Conservation (phyloP, 1,140 invertebrate species). For the Dendrolimus kikuchii region DNA sequence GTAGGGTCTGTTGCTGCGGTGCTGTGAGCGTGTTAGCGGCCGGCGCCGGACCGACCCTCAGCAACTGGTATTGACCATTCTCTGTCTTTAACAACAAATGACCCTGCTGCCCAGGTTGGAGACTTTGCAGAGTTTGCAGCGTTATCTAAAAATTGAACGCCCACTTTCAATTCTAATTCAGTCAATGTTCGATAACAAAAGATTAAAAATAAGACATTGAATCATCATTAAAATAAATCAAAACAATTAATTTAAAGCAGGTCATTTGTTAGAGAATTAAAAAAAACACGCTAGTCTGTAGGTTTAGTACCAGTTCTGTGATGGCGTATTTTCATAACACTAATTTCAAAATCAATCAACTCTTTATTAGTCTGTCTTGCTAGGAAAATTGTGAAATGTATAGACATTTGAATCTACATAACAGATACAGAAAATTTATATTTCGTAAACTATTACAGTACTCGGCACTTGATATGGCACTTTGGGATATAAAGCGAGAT, state of each 20-base stretch:
- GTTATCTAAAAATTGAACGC: slow-evolving; percentile 80
- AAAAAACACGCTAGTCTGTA: slow-evolving; percentile 6
- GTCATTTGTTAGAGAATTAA: slow-evolving; percentile 45
- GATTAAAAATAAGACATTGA: slow-evolving; percentile 6
- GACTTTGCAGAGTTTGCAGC: slow-evolving; percentile 86
- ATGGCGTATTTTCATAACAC: too few relatives aligned
- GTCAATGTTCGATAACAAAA: slow-evolving; percentile 10
- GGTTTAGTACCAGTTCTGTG: too few relatives aligned
- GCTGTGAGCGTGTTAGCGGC: slow-evolving; percentile 74
- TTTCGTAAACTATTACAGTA: too few relatives aligned
- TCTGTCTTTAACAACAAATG: slow-evolving; percentile 94
- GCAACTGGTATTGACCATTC: slow-evolving; percentile 93
- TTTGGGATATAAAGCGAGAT: too few relatives aligned
- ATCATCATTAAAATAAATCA: slow-evolving; percentile 10
- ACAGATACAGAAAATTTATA: too few relatives aligned
- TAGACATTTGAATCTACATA: too few relatives aligned
- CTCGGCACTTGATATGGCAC: too few relatives aligned
- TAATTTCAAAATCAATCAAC: too few relatives aligned
- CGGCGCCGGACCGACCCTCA: slow-evolving; percentile 87
- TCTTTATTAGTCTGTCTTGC: too few relatives aligned
- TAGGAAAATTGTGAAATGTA: too few relatives aligned
- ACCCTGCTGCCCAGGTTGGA: slow-evolving; percentile 86
- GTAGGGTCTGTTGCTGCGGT: slow-evolving; percentile 70
- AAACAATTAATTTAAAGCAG: slow-evolving; percentile 41
- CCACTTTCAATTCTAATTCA: slow-evolving; percentile 42